Evolutionary conservation across 2,888 invertebrate species (phyloP), one percentile per base, ranked within the genome.

Genomic region (Spisula subtruncata): DNA sequence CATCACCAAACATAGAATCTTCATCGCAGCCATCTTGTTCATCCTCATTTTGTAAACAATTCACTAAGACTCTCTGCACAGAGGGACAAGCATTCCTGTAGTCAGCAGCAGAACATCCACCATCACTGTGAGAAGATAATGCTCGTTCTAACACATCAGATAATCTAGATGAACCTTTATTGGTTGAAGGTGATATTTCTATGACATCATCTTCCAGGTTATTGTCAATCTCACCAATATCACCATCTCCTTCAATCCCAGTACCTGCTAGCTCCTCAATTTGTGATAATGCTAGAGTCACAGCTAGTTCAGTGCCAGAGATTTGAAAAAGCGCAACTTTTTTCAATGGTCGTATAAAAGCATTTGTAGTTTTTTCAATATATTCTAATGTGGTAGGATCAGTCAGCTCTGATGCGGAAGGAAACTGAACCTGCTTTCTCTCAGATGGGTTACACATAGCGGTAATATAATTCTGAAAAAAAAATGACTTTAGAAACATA

Each of bases 281-380:
- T 29, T 94, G 91, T 10, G 96, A 96, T 86, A 95, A 89, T n/a
- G 96, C 96, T 29, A 96, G 86, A 16, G 95, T 95, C 14, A 96
- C 95, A 6, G 94, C 94, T 16, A 95, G 87, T 35, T 94, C 94
- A 56, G 94, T 90, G 6, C 96, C 96, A 54, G 90, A 89, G 25
- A 95, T 95, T 89, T 92, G 89, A 41, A 95, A 89, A 60, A 93
- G 79, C 12, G 86, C 91, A 60, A 92, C 87, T n/a, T 92, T 89
- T 46, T 89, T 86, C 14, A 84, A 41, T 12, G 92, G 89, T 84
- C 92, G 90, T 29, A 95, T 93, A 14, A 93, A 93, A 29, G 94
- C 93, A 87, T 93, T 90, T 51, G 93, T 94, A 85, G 94, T 92
- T 84, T 93, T 93, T 89, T 96, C 96, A 46, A 95, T 93, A 25